Evolutionary conservation across 1,140 invertebrate species (phyloP).

Genomic region (Meloidogyne exigua): DNA sequence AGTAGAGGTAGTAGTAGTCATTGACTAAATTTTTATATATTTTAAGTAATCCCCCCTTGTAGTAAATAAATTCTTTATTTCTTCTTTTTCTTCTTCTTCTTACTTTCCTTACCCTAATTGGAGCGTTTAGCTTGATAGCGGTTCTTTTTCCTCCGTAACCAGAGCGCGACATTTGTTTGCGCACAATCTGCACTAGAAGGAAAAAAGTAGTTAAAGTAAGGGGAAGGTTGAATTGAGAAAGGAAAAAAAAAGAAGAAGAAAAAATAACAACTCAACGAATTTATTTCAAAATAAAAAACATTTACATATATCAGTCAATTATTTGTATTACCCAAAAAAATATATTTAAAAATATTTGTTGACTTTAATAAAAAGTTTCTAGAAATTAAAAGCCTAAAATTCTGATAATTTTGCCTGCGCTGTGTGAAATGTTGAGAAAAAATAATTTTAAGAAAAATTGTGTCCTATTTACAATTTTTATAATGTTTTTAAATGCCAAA

Average conservation of each 20-base stretch:
- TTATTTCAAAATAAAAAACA: not conserved
- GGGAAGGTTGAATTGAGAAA: not conserved
- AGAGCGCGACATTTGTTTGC: not conserved
- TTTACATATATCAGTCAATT: not conserved
- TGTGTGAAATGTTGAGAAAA: not conserved
- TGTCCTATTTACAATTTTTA: not conserved
- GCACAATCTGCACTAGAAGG: not conserved
- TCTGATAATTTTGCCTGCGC: not conserved
- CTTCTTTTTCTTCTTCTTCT: not conserved
- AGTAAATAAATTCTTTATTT: not conserved
- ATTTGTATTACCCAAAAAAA: too few relatives aligned
- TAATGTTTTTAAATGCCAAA: not conserved
- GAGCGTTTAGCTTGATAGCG: slow-evolving; percentile 3
- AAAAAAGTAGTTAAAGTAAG: not conserved
- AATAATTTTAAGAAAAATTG: not conserved
- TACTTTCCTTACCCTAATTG: not conserved
- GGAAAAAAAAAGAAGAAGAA: not conserved
- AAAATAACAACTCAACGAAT: not conserved
- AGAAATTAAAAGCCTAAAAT: too few relatives aligned
- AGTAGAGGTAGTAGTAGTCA: not conserved
- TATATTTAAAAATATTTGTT: too few relatives aligned
- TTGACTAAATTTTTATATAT: not conserved
- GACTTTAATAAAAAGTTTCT: too few relatives aligned
- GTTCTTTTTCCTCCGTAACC: slow-evolving; percentile 3
- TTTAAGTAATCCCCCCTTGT: not conserved